These are phyloP conservation scores for Salvelinus fontinalis DNA, from an alignment of 2,113 vertebrate genomes.

Conservation along the genomic window DNA sequence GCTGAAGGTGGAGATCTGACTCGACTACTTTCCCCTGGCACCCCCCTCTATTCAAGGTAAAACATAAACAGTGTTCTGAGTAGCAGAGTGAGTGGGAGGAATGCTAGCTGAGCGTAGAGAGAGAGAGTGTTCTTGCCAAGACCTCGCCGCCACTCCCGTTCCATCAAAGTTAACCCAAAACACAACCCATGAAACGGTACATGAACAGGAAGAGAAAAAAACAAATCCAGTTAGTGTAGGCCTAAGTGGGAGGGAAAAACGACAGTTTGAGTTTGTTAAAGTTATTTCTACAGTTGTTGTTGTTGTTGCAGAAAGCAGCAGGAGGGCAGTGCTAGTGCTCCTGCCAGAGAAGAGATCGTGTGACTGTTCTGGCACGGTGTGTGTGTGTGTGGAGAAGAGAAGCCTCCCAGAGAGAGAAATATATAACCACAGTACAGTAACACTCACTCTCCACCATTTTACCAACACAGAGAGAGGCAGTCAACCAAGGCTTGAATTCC, in stretches of 20 bases:
- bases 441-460: too few species aligned
- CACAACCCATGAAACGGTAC: background rate
- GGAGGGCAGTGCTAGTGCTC: slow-evolving; percentile 4
- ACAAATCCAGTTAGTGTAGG: background rate
- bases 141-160: slow-evolving; percentile 12
- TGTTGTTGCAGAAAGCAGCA: slow-evolving; percentile 18
- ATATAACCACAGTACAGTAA: background rate
- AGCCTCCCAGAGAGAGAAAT: background rate
- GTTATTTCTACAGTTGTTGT: background rate
- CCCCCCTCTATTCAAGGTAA: slow-evolving; percentile 35
- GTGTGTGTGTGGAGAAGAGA: background rate
- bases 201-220: background rate
- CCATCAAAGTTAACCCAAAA: slow-evolving; percentile 24
- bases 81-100: slow-evolving; percentile 36
- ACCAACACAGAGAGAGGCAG: too few species aligned
- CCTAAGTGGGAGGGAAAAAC: background rate
- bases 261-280: background rate
- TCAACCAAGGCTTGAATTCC: too few species aligned
- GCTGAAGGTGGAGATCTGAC: background rate
- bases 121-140: slow-evolving; percentile 28
- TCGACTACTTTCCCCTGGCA: background rate
- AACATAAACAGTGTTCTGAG: slow-evolving; percentile 43
- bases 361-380: slow-evolving; percentile 33
- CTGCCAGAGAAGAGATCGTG: slow-evolving; percentile 33
- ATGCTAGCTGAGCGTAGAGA: slow-evolving; percentile 43